Evolutionary conservation across 2,113 vertebrate species (phyloP).

Genomic region (Carettochelys insculpta): DNA sequence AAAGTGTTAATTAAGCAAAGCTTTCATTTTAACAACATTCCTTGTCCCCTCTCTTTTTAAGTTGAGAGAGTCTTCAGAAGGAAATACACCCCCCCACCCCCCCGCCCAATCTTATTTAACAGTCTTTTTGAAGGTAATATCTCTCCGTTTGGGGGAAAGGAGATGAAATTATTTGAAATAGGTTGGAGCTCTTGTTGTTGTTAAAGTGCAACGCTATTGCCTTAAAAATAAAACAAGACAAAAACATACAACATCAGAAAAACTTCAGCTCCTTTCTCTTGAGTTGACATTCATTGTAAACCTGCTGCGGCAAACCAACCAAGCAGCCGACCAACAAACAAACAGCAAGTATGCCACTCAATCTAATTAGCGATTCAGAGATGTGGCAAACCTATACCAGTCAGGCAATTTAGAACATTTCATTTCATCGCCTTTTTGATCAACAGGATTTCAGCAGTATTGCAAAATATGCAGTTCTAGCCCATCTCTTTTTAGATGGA

Average conservation of each 20-base stretch:
- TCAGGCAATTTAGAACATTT: not conserved
- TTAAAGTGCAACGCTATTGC: not conserved
- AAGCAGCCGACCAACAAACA: too few species aligned
- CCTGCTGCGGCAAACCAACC: not conserved
- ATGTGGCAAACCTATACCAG: not conserved
- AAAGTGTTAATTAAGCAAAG: not conserved
- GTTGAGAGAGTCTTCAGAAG: not conserved
- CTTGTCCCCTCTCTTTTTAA: not conserved
- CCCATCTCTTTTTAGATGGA: not conserved
- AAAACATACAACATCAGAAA: not conserved
- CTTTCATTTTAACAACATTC: too few species aligned
- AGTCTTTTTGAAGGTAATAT: not conserved
- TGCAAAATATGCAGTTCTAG: not conserved
- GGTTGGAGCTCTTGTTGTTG: not conserved
- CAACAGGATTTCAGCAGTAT: not conserved
- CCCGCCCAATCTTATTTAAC: not conserved
- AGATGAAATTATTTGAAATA: not conserved
- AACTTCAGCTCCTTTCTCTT: not conserved
- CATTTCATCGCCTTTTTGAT: not conserved
- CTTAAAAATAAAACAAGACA: not conserved
- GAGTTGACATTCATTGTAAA: not conserved
- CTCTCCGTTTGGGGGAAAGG: not conserved
- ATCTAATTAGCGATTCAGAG: not conserved
- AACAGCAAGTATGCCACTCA: not conserved
- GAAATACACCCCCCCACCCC: not conserved